Evolutionary conservation across 2,113 vertebrate species (phyloP), one percentile per base, ranked within the genome.

Genomic region (Macroglossus sobrinus): DNA sequence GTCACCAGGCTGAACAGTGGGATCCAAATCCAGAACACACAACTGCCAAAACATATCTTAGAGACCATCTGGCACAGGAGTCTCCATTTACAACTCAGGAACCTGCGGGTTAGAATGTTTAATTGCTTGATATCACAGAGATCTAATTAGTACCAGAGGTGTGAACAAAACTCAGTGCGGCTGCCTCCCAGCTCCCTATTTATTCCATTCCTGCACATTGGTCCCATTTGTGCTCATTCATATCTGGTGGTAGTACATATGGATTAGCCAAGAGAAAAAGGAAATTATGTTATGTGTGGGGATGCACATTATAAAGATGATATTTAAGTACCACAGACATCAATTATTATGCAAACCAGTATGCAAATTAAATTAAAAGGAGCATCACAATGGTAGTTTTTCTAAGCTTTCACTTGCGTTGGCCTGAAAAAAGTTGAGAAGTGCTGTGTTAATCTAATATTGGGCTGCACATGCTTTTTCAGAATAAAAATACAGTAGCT

Each of bases 401-500:
- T 84, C 50, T 53, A 75, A 89, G 59, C 72, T 88, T 92, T 94
- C 68, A 45, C 53, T 79, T 66, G 35, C 78, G 69, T 90, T 66
- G 80, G 38, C 53, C 33, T 95, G 63, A 33, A 86, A 81, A 33
- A 93, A 78, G 53, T 64, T 59, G 40, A 96, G 50, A 92, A 95
- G 47, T 88, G 84, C 84, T 92, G 75, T 72, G 59, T 95, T 93
- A 95, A 94, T 82, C 89, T 96, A 92, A 92, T 97, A 75, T 22
- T 89, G 55, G 24, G 47, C 59, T 96, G 59, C 1, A 18, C 19
- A 35, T 64, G 10, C 13, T 78, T 92, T 96, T 86, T 74, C 15
- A 53, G 74, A 59, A 89, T 75, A 80, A 90, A 86, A 96, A 64
- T 78, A 74, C 33, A 82, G 45, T 74, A 75, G 6, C 55, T 87